Evolutionary conservation across 2,113 vertebrate species (phyloP), one percentile per base, ranked within the genome.

Genomic region (Panthera uncia): DNA sequence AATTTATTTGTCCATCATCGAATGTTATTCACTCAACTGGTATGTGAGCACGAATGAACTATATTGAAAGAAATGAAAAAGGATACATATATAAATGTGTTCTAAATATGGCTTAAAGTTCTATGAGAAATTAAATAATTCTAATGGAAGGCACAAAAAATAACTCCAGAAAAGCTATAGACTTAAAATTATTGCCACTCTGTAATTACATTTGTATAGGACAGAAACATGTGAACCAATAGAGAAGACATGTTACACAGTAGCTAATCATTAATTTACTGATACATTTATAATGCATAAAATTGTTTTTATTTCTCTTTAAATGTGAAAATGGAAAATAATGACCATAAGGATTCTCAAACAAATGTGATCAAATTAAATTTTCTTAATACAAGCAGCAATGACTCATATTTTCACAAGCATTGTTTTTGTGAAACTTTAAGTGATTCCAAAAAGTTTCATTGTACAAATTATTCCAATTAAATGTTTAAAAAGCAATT

Each of bases 1-100:
- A 93, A 33, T 66, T 41, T 89, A 79, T 65, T 96, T 83, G 71
- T 96, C 13, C 57, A n/a, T 80, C 50, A 88, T 23, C 78, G 93
- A 97, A 96, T 80, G 65, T 80, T 57, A 79, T 94, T 96, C 74
- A 92, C 63, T 97, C 91, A 96, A 38, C 41, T 82, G 21, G 79
- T 65, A 91, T 41, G 57, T 82, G 31, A 68, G 81, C 82, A 84
- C 90, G 89, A 95, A 45, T 73, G 74, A 94, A 61, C 21, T 25
- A 27, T 0, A 73, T 33, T 95, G 25, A 92, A 55, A 68, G 7
- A 89, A 63, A 71, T 33, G 63, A 76, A 57, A 71, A 85, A 25
- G 38, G 4, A 50, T 57, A 19, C 1, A 73, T 25, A 15, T 80
- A 48, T 36, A 91, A 66, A 31, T 79, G 3, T 80, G 4, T 61